Evolutionary conservation across 2,888 invertebrate species (phyloP).

Genomic region (Cotesia congregata): DNA sequence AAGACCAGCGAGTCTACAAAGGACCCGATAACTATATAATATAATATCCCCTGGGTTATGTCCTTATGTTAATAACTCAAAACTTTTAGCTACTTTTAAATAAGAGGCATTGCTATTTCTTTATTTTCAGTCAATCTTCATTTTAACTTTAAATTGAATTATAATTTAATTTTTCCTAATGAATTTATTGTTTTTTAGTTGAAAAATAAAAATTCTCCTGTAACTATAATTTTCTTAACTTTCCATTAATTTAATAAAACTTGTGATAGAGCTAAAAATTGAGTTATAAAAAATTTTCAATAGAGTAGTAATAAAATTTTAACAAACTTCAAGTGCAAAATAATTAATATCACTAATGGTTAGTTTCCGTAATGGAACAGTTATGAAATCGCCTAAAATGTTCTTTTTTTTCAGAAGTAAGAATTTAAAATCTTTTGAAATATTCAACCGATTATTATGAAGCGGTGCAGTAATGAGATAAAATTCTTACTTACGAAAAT

Average conservation of each 20-base stretch:
- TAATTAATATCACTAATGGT: background rate
- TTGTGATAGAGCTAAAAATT: background rate
- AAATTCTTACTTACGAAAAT: too few relatives aligned
- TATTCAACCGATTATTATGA: too few relatives aligned
- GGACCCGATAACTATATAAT: slow-evolving; percentile 9
- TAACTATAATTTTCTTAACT: background rate
- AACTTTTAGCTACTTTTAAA: slow-evolving; percentile 20
- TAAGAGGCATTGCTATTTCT: background rate
- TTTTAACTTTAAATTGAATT: background rate
- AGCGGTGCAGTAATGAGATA: too few relatives aligned
- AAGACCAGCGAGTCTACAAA: slow-evolving; percentile 23
- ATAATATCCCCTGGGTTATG: slow-evolving; percentile 3
- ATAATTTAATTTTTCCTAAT: background rate
- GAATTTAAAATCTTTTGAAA: too few relatives aligned
- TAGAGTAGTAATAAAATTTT: background rate
- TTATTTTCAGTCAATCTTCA: slow-evolving; percentile 8
- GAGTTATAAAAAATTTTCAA: background rate
- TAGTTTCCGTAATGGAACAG: background rate
- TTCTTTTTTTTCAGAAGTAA: too few relatives aligned
- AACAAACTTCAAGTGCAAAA: background rate
- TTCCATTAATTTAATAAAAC: background rate
- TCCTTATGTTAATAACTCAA: slow-evolving; percentile 14
- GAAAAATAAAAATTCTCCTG: background rate
- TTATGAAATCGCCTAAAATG: too few relatives aligned
- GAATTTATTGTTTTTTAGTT: background rate